Base-by-base conservation (phyloP, 35 echinoderm and acorn worm species). In the Lytechinus pictus region DNA sequence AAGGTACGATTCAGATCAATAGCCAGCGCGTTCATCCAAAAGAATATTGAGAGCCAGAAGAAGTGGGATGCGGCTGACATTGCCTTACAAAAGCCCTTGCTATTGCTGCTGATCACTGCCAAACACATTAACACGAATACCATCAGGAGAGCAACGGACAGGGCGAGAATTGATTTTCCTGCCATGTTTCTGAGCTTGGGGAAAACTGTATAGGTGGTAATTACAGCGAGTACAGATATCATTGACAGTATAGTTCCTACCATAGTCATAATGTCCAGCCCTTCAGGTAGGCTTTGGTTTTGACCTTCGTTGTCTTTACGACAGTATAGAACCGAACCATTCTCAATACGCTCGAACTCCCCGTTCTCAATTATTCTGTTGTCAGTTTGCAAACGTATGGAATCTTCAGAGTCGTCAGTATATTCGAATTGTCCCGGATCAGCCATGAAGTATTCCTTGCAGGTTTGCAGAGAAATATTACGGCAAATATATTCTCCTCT, bases 11-110 rank as follows among this genome's bases (percentile, higher is more conserved):
- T 52, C 21, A 97, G 86, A 87, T 97, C 96, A 61, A 97, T 86
- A 57, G 96, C 94, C 12, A 96, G 86, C 1, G 88, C 57, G 87
- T 96, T 96, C 96, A 95, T 96, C 96, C 96, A 96, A 57, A 96
- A 96, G 96, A 96, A 96, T 12, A 72, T 54, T 5, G 96, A 54
- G 19, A 96, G 94, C 96, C 96, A 96, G 56, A 95, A 94, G 86
- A 54, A 96, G 54, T 96, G 96, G 55, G 94, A 58, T 28, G 54
- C 53, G 54, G 94, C 89, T 14, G 96, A 94, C 12, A 95, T 52
- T 10, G 86, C 58, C 12, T 16, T 61, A 52, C 96, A 96, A 54
- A 96, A 54, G 27, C 24, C 28, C 8, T 24, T 61, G 55, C 54
- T 66, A 3, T 79, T 87, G 21, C 52, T 95, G 21, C 27, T 55